Conservation (phyloP, 1,140 invertebrate species). For the Drosophila nebulosa region DNA sequence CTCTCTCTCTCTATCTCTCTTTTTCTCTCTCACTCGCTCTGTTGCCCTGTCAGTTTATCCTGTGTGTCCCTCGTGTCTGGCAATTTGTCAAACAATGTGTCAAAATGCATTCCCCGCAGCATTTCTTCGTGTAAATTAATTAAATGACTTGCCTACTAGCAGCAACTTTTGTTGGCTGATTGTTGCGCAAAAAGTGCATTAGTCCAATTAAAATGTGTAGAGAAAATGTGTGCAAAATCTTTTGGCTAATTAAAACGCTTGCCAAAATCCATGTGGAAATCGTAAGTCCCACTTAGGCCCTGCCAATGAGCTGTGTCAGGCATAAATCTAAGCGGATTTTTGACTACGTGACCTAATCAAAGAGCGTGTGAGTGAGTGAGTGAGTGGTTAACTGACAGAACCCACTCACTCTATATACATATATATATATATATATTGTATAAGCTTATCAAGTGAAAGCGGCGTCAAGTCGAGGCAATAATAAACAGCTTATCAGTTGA, state of each 20-base stretch:
- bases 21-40: not conserved
- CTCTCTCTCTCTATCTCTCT: not conserved
- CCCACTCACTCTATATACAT: not conserved
- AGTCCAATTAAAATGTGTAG: constrained; percentile 61
- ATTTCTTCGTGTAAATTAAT: constrained; percentile 63
- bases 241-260: constrained; percentile 63
- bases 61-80: constrained; percentile 42
- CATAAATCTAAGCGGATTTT: constrained; percentile 56
- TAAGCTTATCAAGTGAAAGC: constrained; percentile 25
- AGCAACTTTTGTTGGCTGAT: constrained; percentile 27
- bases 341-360: constrained; percentile 27
- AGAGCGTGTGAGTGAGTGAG: not conserved
- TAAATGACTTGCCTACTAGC: constrained; percentile 51
- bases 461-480: constrained; percentile 10
- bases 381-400: not conserved
- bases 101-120: constrained; percentile 50
- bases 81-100: constrained; percentile 80
- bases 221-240: constrained; percentile 56
- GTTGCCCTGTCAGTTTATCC: constrained; percentile 25
- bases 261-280: not conserved
- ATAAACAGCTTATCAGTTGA: constrained; percentile 61
- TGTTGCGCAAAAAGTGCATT: constrained; percentile 34
- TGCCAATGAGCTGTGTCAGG: constrained; percentile 49
- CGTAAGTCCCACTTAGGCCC: constrained; percentile 17
- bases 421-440: not conserved